These are phyloP conservation scores for Nomada lathburiana DNA, from an alignment of 2,888 invertebrate species.

Conservation along the genomic window DNA sequence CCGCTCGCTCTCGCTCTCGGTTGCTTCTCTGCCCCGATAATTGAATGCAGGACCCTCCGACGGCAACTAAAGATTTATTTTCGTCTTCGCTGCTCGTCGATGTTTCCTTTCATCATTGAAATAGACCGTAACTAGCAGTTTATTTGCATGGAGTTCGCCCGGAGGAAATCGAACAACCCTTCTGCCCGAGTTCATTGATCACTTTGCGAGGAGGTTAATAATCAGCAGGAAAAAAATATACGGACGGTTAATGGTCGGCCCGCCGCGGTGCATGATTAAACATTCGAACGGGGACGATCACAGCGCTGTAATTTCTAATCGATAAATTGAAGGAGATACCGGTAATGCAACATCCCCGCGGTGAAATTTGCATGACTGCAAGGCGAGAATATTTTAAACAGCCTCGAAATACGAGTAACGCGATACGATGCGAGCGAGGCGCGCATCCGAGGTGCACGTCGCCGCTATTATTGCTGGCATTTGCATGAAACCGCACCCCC, in stretches of 20 bases:
- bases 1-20: constrained; percentile 39
- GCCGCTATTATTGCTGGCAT: constrained; percentile 54
- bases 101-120: constrained; percentile 24
- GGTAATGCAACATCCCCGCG: neutral
- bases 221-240: neutral
- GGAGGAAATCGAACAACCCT: neutral
- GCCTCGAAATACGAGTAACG: constrained; percentile 46
- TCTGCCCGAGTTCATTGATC: neutral
- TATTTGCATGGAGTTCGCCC: constrained; percentile 28
- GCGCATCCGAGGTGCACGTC: constrained; percentile 31
- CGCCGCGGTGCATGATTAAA: neutral
- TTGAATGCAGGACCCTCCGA: constrained; percentile 42
- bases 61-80: constrained; percentile 38
- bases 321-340: constrained; percentile 22
- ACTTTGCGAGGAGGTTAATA: neutral
- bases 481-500: constrained; percentile 57
- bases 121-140: constrained; percentile 25
- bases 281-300: neutral
- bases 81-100: constrained; percentile 3
- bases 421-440: constrained; percentile 36
- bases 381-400: constrained; percentile 39
- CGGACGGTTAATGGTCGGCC: neutral
- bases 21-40: constrained; percentile 28
- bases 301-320: neutral
- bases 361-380: constrained; percentile 25